These are phyloP conservation scores for Leucoptera coffeella DNA, from an alignment of 2,888 invertebrate species.

Conservation along the genomic window DNA sequence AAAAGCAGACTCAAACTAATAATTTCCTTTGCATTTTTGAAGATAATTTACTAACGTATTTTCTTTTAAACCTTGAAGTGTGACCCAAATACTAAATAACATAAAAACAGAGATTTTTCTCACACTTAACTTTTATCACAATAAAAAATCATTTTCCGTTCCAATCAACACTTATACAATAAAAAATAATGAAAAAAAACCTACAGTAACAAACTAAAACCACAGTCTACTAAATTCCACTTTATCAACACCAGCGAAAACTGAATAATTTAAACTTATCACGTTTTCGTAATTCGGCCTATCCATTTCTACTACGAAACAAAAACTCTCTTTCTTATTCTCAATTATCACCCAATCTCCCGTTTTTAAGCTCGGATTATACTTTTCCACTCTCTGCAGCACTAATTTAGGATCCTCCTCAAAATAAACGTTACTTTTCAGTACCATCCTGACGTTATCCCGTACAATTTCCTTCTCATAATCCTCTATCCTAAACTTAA, in stretches of 20 bases:
- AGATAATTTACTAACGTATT: no score
- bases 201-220: no score
- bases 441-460: conserved; percentile 1
- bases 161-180: no score
- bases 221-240: conserved; percentile 1
- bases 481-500: not conserved
- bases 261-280: not conserved
- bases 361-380: not conserved
- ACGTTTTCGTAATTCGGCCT: not conserved
- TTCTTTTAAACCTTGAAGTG: no score
- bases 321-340: not conserved
- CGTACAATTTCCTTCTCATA: not conserved
- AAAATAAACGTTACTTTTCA: not conserved
- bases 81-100: no score
- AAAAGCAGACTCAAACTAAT: no score
- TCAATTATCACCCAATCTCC: not conserved
- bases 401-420: not conserved
- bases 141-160: no score
- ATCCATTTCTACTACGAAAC: not conserved
- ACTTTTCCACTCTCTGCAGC: not conserved
- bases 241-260: conserved; percentile 1
- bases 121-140: no score
- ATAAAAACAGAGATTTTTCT: no score
- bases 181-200: no score
- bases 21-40: no score